phyloP scores from a whole-genome alignment of 2,797 vertebrate species.

The Crocodylus rhombifer region DNA sequence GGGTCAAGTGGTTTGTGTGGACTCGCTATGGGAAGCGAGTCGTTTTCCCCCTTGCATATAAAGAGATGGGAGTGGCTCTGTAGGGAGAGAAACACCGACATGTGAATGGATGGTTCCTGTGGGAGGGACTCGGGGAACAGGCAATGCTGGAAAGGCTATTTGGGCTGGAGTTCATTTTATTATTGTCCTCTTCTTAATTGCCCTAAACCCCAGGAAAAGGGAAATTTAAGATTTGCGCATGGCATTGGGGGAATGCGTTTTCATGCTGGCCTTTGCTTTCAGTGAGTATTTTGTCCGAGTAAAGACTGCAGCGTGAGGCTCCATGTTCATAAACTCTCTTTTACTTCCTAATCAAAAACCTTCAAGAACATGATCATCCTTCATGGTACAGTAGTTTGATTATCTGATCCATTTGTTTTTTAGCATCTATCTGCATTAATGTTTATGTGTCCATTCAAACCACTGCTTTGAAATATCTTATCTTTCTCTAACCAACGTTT shows the following conservation, averaged over 20 bases:
- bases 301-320: background rate
- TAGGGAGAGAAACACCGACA: background rate
- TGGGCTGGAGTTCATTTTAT: conserved; percentile 21
- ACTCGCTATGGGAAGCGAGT: background rate
- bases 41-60: background rate
- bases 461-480: too few relatives aligned
- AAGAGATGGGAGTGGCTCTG: background rate
- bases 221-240: conserved; percentile 37
- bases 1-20: background rate
- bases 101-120: background rate
- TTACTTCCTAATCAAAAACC: conserved; percentile 23
- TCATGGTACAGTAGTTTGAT: background rate
- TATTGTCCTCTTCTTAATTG: conserved; percentile 39
- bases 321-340: background rate
- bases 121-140: conserved; percentile 23
- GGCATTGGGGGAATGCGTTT: background rate
- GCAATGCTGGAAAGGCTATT: background rate
- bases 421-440: background rate
- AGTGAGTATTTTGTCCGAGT: conserved; percentile 23
- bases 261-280: background rate
- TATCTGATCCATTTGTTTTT: conserved; percentile 24
- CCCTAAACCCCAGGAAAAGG: conserved; percentile 43
- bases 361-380: background rate
- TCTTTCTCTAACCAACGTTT: background rate
- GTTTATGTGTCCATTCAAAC: too few relatives aligned